Evolutionary conservation across 2,888 invertebrate genomes (phyloP).

Genomic region (Folsomia candida): DNA sequence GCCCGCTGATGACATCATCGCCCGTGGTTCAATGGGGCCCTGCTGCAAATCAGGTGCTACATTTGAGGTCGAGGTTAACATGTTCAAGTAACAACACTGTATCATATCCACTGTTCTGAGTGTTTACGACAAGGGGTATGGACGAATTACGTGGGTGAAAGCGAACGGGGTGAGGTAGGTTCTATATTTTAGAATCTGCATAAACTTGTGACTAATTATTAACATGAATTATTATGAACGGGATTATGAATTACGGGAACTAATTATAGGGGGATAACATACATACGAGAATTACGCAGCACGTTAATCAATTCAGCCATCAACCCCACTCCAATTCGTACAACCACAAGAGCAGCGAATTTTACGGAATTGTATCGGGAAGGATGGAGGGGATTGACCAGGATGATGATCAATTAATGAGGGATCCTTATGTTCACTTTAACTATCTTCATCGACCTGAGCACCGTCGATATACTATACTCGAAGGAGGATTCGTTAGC

Average conservation of each 20-base stretch:
- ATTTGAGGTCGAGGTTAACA: neutral
- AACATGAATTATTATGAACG: too few relatives aligned
- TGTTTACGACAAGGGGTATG: neutral
- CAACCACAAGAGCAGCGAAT: neutral
- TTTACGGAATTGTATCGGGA: neutral
- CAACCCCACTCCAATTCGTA: neutral
- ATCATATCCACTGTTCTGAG: neutral
- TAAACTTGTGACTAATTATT: too few relatives aligned
- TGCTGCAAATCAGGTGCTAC: neutral
- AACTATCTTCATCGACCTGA: neutral
- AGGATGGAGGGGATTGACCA: neutral
- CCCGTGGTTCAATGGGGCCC: neutral
- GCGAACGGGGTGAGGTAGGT: too few relatives aligned
- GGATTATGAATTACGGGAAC: neutral
- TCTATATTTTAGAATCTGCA: too few relatives aligned
- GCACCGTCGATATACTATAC: neutral
- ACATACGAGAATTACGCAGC: neutral
- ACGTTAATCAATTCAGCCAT: neutral
- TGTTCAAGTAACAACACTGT: neutral
- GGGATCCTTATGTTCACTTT: neutral
- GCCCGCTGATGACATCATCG: neutral
- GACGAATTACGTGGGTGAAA: neutral
- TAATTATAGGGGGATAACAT: too few relatives aligned
- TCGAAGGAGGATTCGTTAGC: neutral
- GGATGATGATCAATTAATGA: neutral